These are phyloP conservation scores for Fragum sueziense DNA, from an alignment of 2,888 invertebrate species.

Conservation along the genomic window DNA sequence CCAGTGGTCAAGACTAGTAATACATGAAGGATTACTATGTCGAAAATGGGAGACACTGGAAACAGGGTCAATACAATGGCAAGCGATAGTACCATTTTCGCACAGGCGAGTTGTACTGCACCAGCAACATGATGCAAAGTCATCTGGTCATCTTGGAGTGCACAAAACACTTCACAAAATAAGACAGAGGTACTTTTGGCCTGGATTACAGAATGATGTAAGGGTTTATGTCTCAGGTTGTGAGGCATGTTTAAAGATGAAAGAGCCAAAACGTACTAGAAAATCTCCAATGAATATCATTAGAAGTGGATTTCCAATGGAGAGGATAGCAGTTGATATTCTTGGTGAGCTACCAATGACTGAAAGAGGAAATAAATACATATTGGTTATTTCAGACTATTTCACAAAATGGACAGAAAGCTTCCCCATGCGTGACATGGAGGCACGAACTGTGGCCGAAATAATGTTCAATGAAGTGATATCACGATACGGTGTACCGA, in stretches of 20 bases:
- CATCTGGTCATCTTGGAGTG: slow-evolving; percentile 29
- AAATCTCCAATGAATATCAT: slow-evolving; percentile 24
- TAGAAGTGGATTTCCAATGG: slow-evolving; percentile 27
- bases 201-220: slow-evolving; percentile 36
- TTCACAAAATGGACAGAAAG: slow-evolving; percentile 38
- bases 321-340: slow-evolving; percentile 26
- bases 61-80: not conserved
- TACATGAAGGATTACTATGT: not conserved
- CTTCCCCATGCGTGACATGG: slow-evolving; percentile 24
- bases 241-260: slow-evolving; percentile 15
- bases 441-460: not conserved
- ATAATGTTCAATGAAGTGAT: slow-evolving; percentile 22
- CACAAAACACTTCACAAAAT: slow-evolving; percentile 14
- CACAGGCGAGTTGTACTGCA: slow-evolving; percentile 1
- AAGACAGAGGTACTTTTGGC: slow-evolving; percentile 22
- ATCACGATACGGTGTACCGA: slow-evolving; percentile 22
- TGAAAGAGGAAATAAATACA: slow-evolving; percentile 20
- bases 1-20: no score
- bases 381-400: slow-evolving; percentile 29
- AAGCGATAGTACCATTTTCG: slow-evolving; percentile 17
- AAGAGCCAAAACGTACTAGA: slow-evolving; percentile 12
- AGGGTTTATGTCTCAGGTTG: slow-evolving; percentile 16
- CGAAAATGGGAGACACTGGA: not conserved
- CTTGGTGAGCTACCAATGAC: slow-evolving; percentile 23
- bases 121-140: slow-evolving; percentile 18